Evolutionary conservation across 1,140 invertebrate species (phyloP), one percentile per base, ranked within the genome.

Genomic region (Mamestra configurata): DNA sequence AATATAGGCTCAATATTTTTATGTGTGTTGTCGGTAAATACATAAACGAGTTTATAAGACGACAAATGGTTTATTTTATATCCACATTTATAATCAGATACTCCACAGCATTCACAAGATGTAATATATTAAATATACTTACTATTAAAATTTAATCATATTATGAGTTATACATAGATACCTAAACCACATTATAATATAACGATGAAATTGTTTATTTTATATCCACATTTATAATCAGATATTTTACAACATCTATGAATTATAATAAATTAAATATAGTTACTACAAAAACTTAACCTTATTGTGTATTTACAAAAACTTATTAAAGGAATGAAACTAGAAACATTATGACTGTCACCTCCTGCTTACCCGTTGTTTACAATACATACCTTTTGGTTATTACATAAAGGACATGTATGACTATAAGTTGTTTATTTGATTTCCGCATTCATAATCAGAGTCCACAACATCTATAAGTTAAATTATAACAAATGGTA

Each of bases 1-100:
- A 31, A 31, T 31, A 31, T 31, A 31, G 27, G 27, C 27, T 31
- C 27, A 31, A 31, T 3, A 31, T 31, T n/a, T n/a, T n/a, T n/a
- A n/a, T n/a, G n/a, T n/a, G n/a, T n/a, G n/a, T n/a, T n/a, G n/a
- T n/a, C n/a, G n/a, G n/a, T n/a, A n/a, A n/a, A 10, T 27, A 57
- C 13, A 11, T 57, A 31, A 4, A 57, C 10, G 22, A 27, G 13
- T 27, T 15, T 55, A 27, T 24, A 20, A 55, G 51, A n/a, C n/a
- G n/a, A n/a, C n/a, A 37, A 20, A 31, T 35, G 10, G 59, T 64
- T 64, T 64, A 64, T 64, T 64, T 64, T 40, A 64, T 64, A 64
- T 64, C 59, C 59, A 64, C 31, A 64, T 37, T 37, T 64, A 64
- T 24, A 55, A 7, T 8, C 31, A 64, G 31, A 64, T 35, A 61